Evolutionary conservation across 1,140 invertebrate species (phyloP).

Genomic region (Aphaenogaster rudis): DNA sequence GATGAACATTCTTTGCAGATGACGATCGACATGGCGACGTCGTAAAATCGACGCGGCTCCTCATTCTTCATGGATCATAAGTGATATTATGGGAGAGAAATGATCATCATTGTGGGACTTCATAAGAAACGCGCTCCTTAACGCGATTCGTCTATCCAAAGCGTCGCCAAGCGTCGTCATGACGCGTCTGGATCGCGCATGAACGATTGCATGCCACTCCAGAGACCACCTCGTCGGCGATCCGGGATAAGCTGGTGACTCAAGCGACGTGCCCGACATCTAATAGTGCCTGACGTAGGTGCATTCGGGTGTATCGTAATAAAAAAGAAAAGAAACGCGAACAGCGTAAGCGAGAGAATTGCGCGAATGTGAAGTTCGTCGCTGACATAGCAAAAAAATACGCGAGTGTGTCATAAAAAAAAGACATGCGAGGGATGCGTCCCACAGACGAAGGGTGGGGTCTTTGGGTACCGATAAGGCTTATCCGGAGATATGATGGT

Average conservation of each 20-base stretch:
- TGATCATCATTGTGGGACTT: conserved; percentile 34
- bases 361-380: background rate
- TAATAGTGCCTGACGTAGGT: background rate
- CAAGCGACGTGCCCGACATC: background rate
- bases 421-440: conserved; percentile 66
- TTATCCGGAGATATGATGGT: conserved; percentile 78
- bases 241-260: conserved; percentile 27
- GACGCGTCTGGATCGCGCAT: conserved; percentile 49
- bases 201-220: conserved; percentile 27
- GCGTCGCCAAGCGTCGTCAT: conserved; percentile 23
- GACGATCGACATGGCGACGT: conserved; percentile 69
- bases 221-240: conserved; percentile 16
- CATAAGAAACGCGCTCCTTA: conserved; percentile 40
- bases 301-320: conserved; percentile 18
- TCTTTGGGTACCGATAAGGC: conserved; percentile 75
- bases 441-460: conserved; percentile 70
- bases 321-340: background rate
- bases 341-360: background rate
- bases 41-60: conserved; percentile 68
- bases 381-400: background rate
- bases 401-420: background rate
- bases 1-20: conserved; percentile 70
- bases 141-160: conserved; percentile 19
- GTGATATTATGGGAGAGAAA: conserved; percentile 27
- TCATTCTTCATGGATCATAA: conserved; percentile 34